Evolutionary conservation across 2,888 invertebrate genomes (phyloP).

Genomic region (Xestia ashworthii): DNA sequence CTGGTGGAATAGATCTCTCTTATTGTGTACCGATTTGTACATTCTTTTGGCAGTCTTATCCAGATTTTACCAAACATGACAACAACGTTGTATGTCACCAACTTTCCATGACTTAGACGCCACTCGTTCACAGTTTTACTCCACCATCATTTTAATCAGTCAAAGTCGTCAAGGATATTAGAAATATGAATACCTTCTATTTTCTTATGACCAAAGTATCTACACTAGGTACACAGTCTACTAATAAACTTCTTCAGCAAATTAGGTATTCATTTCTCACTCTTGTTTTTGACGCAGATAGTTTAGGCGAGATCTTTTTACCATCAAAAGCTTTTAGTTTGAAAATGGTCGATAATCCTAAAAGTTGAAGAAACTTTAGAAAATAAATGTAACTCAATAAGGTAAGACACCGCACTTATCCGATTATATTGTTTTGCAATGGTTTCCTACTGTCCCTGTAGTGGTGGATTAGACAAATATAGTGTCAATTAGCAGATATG

Average conservation of each 20-base stretch:
- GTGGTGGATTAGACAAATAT: constrained; percentile 62
- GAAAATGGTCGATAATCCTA: not conserved
- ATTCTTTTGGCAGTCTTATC: not conserved
- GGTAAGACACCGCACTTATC: constrained; percentile 31
- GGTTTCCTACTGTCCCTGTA: constrained; percentile 18
- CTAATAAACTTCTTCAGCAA: not conserved
- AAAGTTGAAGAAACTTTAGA: not conserved
- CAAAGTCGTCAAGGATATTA: not conserved
- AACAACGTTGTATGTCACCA: not conserved
- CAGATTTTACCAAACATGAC: not conserved
- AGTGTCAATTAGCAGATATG: constrained; percentile 72
- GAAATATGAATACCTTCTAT: not conserved
- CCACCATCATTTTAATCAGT: not conserved
- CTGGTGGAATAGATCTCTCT: not conserved
- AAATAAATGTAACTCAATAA: constrained; percentile 9
- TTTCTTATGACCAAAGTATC: not conserved
- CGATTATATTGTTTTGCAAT: constrained; percentile 34
- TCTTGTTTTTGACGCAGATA: not conserved
- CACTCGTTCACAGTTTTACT: not conserved
- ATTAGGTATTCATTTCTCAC: not conserved
- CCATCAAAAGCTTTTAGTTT: constrained; percentile 22
- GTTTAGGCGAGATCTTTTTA: not conserved
- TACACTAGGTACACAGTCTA: not conserved
- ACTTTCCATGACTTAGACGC: not conserved
- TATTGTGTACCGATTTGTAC: not conserved